Evolutionary conservation across 2,888 invertebrate species (phyloP).

Genomic region (Slavum lentiscoides): DNA sequence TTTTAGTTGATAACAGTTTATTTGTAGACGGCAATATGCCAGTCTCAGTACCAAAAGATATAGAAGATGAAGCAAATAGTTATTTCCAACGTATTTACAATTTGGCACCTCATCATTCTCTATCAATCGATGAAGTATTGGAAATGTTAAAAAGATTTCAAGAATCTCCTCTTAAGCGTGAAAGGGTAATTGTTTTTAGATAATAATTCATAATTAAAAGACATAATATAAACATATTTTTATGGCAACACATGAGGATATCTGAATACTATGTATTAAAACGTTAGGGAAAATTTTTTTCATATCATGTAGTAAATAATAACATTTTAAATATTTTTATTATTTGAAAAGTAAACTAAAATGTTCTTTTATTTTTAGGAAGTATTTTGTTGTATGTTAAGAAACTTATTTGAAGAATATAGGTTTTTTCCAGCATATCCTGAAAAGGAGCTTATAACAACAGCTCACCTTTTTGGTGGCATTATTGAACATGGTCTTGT

Average conservation of each 20-base stretch:
- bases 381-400: constrained; percentile 97
- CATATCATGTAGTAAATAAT: too few species aligned
- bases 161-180: constrained; percentile 83
- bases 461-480: constrained; percentile 96
- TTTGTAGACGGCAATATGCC: constrained; percentile 72
- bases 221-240: neutral
- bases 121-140: constrained; percentile 93
- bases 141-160: constrained; percentile 95
- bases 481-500: constrained; percentile 94
- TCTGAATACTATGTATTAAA: too few species aligned
- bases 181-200: constrained; percentile 64
- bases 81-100: constrained; percentile 99
- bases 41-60: constrained; percentile 86
- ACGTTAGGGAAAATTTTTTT: too few species aligned
- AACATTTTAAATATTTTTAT: neutral
- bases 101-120: constrained; percentile 90
- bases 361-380: constrained; percentile 58
- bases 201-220: neutral
- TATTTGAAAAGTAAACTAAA: constrained; percentile 9
- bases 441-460: constrained; percentile 94
- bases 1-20: constrained; percentile 58
- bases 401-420: constrained; percentile 96
- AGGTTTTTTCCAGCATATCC: constrained; percentile 98
- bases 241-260: too few species aligned
- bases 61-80: constrained; percentile 98